Conservation (phyloP, 1,140 invertebrate species). For the Pogonognathellus flavescens region DNA sequence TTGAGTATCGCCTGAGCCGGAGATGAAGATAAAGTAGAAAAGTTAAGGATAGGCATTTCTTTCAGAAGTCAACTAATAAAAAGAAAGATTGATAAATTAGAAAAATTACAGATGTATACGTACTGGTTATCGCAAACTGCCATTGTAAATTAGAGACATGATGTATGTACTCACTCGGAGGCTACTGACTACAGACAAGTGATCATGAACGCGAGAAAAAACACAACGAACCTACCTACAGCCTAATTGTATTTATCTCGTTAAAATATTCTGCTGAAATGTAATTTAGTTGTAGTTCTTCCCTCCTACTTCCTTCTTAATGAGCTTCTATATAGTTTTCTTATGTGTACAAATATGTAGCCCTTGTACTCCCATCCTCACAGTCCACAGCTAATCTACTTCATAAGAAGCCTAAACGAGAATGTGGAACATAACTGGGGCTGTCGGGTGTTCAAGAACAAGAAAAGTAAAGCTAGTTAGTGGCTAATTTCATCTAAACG, state of each 20-base stretch:
- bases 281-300: conserved; percentile 39
- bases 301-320: conserved; percentile 48
- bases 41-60: conserved; percentile 36
- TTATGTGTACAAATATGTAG: not conserved
- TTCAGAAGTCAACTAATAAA: conserved; percentile 42
- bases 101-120: conserved; percentile 47
- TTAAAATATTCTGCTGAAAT: conserved; percentile 49
- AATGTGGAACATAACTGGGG: too few relatives aligned
- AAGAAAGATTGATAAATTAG: conserved; percentile 43
- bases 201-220: not conserved
- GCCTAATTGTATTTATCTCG: conserved; percentile 51
- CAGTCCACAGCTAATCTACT: too few relatives aligned
- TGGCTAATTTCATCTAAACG: conserved; percentile 14
- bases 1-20: not conserved
- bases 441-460: too few relatives aligned
- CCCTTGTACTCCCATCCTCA: too few relatives aligned
- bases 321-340: conserved; percentile 48
- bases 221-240: conserved; percentile 6
- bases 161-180: conserved; percentile 41
- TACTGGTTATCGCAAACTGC: conserved; percentile 40
- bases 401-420: too few relatives aligned
- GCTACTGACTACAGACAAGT: conserved; percentile 21
- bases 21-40: conserved; percentile 36
- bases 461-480: conserved; percentile 3
- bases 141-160: conserved; percentile 49